Evolutionary conservation across 2,888 invertebrate genomes (phyloP).

Genomic region (Trachelus tabidus): DNA sequence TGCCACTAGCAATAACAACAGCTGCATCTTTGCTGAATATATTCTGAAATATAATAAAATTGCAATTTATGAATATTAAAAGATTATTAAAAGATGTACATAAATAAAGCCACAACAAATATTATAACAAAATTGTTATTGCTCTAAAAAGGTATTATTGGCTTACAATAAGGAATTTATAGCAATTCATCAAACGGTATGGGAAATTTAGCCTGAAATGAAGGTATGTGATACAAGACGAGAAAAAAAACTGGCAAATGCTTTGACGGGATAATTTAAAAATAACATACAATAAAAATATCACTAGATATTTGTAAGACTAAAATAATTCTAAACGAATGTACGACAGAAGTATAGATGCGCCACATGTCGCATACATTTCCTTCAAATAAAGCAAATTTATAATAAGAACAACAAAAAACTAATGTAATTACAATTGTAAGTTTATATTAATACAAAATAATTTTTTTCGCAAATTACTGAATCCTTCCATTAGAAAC

Average conservation of each 20-base stretch:
- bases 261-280: not conserved
- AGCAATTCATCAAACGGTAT: not conserved
- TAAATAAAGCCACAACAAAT: not conserved
- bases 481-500: not conserved
- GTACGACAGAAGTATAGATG: not conserved
- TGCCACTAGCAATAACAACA: not conserved
- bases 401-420: not conserved
- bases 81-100: not conserved
- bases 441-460: not conserved
- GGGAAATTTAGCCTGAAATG: not conserved
- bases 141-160: not conserved
- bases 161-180: not conserved
- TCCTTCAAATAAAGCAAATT: not conserved
- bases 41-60: not conserved
- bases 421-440: not conserved
- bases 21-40: conserved; percentile 11
- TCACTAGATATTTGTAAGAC: not conserved
- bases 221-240: no score
- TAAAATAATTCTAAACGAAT: not conserved
- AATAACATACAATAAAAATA: not conserved
- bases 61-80: not conserved
- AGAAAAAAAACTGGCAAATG: no score
- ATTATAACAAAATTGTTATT: not conserved
- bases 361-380: not conserved
- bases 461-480: not conserved